Base-by-base conservation (phyloP, 2,888 invertebrate species). In the Synanthedon myopaeformis region DNA sequence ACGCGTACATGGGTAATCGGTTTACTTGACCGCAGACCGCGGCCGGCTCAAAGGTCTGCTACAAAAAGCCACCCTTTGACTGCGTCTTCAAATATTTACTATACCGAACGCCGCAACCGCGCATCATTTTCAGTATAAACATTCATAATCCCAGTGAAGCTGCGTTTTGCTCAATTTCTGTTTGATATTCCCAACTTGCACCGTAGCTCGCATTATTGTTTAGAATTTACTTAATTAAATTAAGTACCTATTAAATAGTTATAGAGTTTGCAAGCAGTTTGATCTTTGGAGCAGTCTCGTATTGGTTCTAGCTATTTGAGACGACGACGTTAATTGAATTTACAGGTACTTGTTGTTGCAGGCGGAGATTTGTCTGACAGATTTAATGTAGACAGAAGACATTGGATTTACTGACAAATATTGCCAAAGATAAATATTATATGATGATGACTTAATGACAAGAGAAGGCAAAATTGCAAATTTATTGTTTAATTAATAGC, bases 111-210 rank as follows among this genome's bases (percentile, higher is more conserved):
- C 80, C 80, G 66, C 79, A 73, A 79, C 79, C 78, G 75, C 75
- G 80, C 79, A 82, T 85, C 84, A 85, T 85, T 85, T 84, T 81
- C 80, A 70, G 78, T 74, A 80, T 77, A 83, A 84, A 85, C 83
- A 83, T 72, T 75, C 78, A 84, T 85, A 86, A 84, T 82, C 82
- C 73, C 11, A 14, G 13, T 23, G 49, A 49, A 49, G 12, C 49
- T 49, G 8, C 49, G 17, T 17, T 49, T 17, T 5, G 12, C 12
- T 23, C 17, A 12, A 17, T 12, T 23, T 49, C 17, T 49, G 17
- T 23, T 23, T 45, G 45, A 45, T 13, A 45, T 13, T 45, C 6
- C 45, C 13, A 45, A 14, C 45, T 35, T 35, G 35, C 13, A 45
- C 45, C 14, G 45, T 45, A n/a, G 3, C 42, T 42, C 14, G 45